Evolutionary conservation across 2,797 vertebrate genomes (phyloP).

Genomic region (Dallia pectoralis): DNA sequence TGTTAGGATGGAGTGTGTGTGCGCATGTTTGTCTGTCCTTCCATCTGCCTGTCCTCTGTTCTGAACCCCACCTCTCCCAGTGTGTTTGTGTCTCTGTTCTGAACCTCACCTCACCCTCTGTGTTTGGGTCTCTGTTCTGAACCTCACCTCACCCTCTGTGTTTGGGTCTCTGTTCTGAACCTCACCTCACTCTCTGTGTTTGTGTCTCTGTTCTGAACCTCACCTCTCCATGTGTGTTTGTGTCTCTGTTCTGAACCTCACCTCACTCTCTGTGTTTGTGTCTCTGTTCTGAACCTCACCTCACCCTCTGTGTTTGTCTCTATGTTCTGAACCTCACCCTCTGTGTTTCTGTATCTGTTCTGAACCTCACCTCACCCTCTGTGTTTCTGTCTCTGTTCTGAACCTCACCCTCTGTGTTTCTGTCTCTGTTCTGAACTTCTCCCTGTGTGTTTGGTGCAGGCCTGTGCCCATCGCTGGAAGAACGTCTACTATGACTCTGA

Average conservation of each 20-base stretch:
- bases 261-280: too few species aligned
- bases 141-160: not conserved
- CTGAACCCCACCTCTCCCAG: not conserved
- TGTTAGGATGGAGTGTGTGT: slow-evolving; percentile 8
- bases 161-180: slow-evolving; percentile 1
- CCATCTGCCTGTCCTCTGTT: not conserved
- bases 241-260: not conserved
- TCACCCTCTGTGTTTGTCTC: not conserved
- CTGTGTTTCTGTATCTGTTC: slow-evolving; percentile 3
- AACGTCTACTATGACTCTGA: slow-evolving; percentile 93
- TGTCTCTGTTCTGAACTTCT: slow-evolving; percentile 1
- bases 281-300: too few species aligned
- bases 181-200: too few species aligned
- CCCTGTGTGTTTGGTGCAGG: slow-evolving; percentile 65
- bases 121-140: too few species aligned
- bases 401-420: too few species aligned
- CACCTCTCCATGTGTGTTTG: not conserved
- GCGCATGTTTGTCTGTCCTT: not conserved
- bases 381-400: slow-evolving; percentile 7
- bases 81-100: slow-evolving; percentile 7
- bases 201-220: too few species aligned
- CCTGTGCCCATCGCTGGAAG: slow-evolving; percentile 99
- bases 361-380: not conserved
- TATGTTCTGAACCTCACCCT: not conserved
- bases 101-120: too few species aligned